phyloP scores from a whole-genome alignment of 2,888 invertebrate species.

The Ectropis crepuscularia region DNA sequence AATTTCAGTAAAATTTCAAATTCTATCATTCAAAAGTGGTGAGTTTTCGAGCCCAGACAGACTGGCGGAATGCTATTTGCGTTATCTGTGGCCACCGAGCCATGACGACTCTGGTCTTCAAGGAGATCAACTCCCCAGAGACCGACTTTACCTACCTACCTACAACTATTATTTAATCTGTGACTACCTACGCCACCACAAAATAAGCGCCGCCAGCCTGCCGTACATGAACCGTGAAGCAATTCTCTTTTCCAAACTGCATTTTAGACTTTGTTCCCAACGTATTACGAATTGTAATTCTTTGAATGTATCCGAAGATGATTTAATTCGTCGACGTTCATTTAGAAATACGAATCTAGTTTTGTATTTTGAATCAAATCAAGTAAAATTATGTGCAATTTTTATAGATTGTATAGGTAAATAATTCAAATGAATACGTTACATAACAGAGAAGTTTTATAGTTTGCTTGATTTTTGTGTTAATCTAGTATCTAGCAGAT shows the following conservation, averaged over 20 bases:
- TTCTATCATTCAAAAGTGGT: neutral
- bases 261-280: slow-evolving; percentile 6
- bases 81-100: slow-evolving; percentile 34
- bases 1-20: no score
- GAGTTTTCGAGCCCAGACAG: slow-evolving; percentile 27
- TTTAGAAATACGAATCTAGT: slow-evolving; percentile 11
- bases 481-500: no score
- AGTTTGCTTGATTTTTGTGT: no score
- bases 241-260: neutral
- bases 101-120: slow-evolving; percentile 48
- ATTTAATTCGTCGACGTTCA: slow-evolving; percentile 3
- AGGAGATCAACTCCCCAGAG: slow-evolving; percentile 55
- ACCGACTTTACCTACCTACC: slow-evolving; percentile 21
- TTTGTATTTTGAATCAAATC: slow-evolving; percentile 8
- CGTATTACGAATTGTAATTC: neutral
- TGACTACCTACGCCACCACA: slow-evolving; percentile 12
- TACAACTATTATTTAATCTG: slow-evolving; percentile 5
- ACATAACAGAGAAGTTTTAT: neutral
- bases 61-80: slow-evolving; percentile 30
- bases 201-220: slow-evolving; percentile 13
- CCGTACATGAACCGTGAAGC: slow-evolving; percentile 18
- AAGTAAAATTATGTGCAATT: slow-evolving; percentile 1
- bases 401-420: neutral
- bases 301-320: slow-evolving; percentile 1
- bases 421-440: neutral